Percentiles rank a stretch among this genome's conserved stretches.
phyloP scores from a whole-genome alignment of 2,888 invertebrate species.

The Selenia dentaria region DNA sequence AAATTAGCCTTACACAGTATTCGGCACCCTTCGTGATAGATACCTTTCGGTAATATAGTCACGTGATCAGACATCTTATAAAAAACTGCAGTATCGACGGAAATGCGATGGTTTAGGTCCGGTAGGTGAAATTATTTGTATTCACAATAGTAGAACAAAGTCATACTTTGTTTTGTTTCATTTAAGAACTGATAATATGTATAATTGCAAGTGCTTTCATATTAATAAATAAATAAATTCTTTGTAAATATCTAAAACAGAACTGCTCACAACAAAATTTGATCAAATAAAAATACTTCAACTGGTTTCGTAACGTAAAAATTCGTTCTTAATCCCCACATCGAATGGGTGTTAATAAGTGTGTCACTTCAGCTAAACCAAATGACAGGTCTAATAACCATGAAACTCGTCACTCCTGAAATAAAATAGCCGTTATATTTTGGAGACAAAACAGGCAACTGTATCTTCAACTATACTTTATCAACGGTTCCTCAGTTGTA shows the following conservation, averaged over 20 bases:
- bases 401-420: constrained; percentile 39
- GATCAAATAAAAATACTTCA: constrained; percentile 15
- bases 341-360: constrained; percentile 34
- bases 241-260: not conserved
- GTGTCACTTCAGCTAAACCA: constrained; percentile 33
- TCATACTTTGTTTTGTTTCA: too few relatives aligned
- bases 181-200: too few relatives aligned
- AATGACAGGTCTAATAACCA: constrained; percentile 55
- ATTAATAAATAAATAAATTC: too few relatives aligned
- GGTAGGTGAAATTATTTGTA: too few relatives aligned
- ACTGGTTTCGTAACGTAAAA: constrained; percentile 19
- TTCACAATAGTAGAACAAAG: too few relatives aligned
- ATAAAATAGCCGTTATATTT: constrained; percentile 27
- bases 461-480: not conserved
- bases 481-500: not conserved
- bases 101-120: too few relatives aligned
- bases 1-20: too few relatives aligned
- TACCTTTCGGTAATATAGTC: too few relatives aligned
- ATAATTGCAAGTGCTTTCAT: too few relatives aligned
- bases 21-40: too few relatives aligned
- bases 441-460: constrained; percentile 18
- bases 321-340: constrained; percentile 17
- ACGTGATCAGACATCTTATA: too few relatives aligned
- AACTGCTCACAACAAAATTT: constrained; percentile 1
- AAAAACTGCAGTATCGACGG: too few relatives aligned